These are phyloP conservation scores for Actinia equina DNA, from an alignment of 64 coral and sea anemone genomes.

Conservation along the genomic window DNA sequence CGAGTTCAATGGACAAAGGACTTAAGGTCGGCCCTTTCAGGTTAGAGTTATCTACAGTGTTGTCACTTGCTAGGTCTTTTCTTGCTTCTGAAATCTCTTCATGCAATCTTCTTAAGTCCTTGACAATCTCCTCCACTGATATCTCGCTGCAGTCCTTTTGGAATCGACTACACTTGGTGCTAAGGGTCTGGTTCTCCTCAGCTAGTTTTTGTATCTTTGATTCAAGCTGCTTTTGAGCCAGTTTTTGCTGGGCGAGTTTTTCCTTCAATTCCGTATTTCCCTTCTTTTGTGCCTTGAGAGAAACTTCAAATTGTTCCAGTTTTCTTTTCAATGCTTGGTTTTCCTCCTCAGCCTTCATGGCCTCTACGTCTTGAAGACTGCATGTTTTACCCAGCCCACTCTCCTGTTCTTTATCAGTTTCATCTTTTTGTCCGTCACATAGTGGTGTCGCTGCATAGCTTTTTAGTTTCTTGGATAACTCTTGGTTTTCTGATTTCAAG, in stretches of 20 bases:
- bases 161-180: neutral
- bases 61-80: conserved; percentile 5
- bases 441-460: neutral
- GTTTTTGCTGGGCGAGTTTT: neutral
- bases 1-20: conserved; percentile 19
- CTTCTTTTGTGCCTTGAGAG: neutral
- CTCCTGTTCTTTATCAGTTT: neutral
- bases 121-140: neutral
- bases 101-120: neutral
- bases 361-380: neutral
- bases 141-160: neutral
- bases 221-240: neutral
- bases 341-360: neutral
- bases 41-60: neutral
- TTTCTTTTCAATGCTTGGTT: neutral
- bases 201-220: neutral
- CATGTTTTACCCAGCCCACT: neutral
- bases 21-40: neutral
- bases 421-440: neutral
- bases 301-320: neutral
- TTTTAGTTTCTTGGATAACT: neutral
- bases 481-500: neutral
- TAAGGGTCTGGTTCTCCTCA: neutral
- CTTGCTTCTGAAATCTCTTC: conserved; percentile 8
- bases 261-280: neutral